Conservation (phyloP, 2,113 vertebrate species). For the Polyodon spathula region DNA sequence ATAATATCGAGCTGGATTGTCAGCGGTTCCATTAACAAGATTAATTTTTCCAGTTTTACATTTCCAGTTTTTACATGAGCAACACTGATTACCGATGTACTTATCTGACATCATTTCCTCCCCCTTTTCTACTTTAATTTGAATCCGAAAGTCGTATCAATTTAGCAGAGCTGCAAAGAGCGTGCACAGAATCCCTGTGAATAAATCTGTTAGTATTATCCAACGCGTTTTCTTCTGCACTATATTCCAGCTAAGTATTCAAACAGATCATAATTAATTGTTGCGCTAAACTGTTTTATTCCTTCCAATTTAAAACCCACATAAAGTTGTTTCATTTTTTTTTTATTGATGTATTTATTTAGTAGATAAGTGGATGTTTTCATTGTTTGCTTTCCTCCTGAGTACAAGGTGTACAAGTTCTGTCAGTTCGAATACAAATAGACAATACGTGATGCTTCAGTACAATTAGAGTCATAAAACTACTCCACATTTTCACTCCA, state of each 20-base stretch:
- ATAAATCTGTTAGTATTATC: conserved; percentile 65
- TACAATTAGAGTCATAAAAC: too few species aligned
- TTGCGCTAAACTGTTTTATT: conserved; percentile 59
- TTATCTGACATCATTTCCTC: conserved; percentile 58
- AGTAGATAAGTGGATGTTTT: too few species aligned
- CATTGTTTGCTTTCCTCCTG: too few species aligned
- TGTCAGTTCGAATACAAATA: too few species aligned
- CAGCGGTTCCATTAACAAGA: conserved; percentile 66
- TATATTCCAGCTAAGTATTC: conserved; percentile 45
- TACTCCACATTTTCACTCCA: too few species aligned
- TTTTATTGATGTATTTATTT: too few species aligned
- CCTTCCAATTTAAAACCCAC: conserved; percentile 38
- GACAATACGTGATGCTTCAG: too few species aligned
- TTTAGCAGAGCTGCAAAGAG: conserved; percentile 48
- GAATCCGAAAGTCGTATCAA: conserved; percentile 61
- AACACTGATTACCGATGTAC: conserved; percentile 50
- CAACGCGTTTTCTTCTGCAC: conserved; percentile 53
- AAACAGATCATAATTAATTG: conserved; percentile 67
- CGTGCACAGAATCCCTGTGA: conserved; percentile 40
- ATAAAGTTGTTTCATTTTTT: too few species aligned
- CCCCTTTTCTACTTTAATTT: conserved; percentile 60
- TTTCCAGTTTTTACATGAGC: conserved; percentile 64
- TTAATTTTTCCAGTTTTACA: conserved; percentile 65
- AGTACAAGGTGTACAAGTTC: too few species aligned
- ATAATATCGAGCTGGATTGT: conserved; percentile 67